These are phyloP conservation scores for Hydropsyche betteni DNA, from an alignment of 2,888 invertebrate species.

Conservation along the genomic window DNA sequence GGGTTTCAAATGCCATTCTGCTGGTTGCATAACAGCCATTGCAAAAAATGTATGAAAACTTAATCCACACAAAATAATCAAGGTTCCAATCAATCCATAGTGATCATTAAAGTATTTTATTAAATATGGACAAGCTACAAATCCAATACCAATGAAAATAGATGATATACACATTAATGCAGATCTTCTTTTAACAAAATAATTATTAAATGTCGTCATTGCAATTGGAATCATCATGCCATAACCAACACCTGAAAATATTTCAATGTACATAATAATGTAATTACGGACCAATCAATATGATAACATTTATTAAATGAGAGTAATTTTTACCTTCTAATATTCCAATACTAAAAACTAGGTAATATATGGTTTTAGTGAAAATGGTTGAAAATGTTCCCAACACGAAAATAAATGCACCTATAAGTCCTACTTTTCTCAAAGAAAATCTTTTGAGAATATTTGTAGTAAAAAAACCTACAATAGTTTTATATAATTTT, in stretches of 20 bases:
- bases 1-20: conserved; percentile 73
- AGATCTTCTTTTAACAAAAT: conserved; percentile 74
- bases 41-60: conserved; percentile 74
- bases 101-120: conserved; percentile 69
- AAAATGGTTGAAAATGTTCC: conserved; percentile 73
- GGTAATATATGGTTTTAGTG: conserved; percentile 69
- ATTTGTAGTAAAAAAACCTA: conserved; percentile 75
- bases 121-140: conserved; percentile 74
- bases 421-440: conserved; percentile 72
- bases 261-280: neutral
- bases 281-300: neutral
- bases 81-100: conserved; percentile 77
- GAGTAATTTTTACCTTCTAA: conserved; percentile 64
- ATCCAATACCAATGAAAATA: conserved; percentile 73
- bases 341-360: conserved; percentile 72
- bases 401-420: conserved; percentile 70
- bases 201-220: conserved; percentile 78
- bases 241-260: conserved; percentile 71
- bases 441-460: conserved; percentile 73
- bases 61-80: conserved; percentile 72
- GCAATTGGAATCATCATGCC: conserved; percentile 78
- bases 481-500: neutral
- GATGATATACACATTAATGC: conserved; percentile 81
- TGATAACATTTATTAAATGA: neutral
- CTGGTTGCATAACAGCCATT: conserved; percentile 77